These are phyloP conservation scores for Nestor notabilis DNA, from an alignment of 2,113 vertebrate species.

Conservation along the genomic window DNA sequence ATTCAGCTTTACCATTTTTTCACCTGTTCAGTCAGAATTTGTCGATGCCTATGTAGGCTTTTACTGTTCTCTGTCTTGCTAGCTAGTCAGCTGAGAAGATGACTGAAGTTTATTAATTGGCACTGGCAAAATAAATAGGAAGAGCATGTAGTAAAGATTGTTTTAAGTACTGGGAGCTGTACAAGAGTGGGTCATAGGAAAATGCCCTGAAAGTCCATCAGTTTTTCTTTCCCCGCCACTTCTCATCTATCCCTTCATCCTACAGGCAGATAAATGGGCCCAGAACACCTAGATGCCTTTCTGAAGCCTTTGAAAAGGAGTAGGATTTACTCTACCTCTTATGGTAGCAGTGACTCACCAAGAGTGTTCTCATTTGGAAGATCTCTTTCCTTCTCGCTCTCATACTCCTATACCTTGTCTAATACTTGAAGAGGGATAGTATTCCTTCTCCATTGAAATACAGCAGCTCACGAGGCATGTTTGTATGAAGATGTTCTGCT, in stretches of 20 bases:
- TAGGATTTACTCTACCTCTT: not conserved
- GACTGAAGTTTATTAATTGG: constrained; percentile 30
- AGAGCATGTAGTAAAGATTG: not conserved
- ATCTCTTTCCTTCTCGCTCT: not conserved
- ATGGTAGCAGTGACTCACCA: not conserved
- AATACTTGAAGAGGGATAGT: not conserved
- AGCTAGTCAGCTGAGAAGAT: constrained; percentile 19
- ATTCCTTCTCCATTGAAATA: not conserved
- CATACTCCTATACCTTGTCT: not conserved
- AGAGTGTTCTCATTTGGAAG: not conserved
- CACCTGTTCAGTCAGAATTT: not conserved
- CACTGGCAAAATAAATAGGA: constrained; percentile 21
- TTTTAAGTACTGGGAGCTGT: not conserved
- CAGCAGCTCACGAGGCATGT: not conserved
- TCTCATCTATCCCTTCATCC: not conserved
- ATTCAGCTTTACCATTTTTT: not conserved
- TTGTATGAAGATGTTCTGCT: not conserved
- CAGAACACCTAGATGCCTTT: not conserved
- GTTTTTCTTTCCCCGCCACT: not conserved
- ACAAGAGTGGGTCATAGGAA: not conserved
- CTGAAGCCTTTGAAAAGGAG: not conserved
- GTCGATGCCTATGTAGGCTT: not conserved
- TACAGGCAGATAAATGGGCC: not conserved
- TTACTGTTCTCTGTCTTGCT: not conserved
- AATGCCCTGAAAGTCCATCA: not conserved